phyloP scores from a whole-genome alignment of 2,888 invertebrate species.

The Ophion obscuratus region DNA sequence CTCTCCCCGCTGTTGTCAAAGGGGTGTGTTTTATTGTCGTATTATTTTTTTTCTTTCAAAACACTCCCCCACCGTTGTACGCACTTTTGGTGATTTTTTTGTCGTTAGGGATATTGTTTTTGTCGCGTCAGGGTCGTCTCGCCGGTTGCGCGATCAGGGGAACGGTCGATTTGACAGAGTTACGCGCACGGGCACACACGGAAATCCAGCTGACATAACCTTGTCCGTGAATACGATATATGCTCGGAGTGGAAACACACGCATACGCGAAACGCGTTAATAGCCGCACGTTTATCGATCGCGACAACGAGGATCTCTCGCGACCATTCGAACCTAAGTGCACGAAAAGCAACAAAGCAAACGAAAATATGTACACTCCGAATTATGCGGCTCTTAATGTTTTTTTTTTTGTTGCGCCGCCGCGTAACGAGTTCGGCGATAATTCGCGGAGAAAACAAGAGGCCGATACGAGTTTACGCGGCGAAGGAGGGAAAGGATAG shows the following conservation, averaged over 20 bases:
- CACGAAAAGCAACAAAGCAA: slow-evolving; percentile 9
- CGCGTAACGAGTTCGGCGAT: slow-evolving; percentile 13
- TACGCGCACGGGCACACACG: slow-evolving; percentile 75
- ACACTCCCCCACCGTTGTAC: background rate
- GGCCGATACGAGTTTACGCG: slow-evolving; percentile 41
- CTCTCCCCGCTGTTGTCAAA: background rate
- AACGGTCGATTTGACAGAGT: slow-evolving; percentile 80
- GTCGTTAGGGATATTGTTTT: background rate
- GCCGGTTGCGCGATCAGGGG: slow-evolving; percentile 73
- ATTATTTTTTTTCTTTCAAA: background rate
- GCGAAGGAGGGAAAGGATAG: slow-evolving; percentile 18
- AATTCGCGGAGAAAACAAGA: slow-evolving; percentile 41
- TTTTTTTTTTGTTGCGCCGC: slow-evolving; percentile 6
- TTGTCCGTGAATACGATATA: slow-evolving; percentile 64
- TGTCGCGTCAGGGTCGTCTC: background rate
- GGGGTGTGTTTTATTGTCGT: background rate
- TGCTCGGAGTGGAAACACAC: slow-evolving; percentile 40
- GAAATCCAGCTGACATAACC: slow-evolving; percentile 83
- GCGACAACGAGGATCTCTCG: slow-evolving; percentile 39
- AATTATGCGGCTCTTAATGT: background rate
- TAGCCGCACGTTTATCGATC: slow-evolving; percentile 35
- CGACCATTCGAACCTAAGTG: background rate
- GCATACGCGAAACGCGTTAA: slow-evolving; percentile 41
- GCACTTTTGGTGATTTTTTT: background rate
- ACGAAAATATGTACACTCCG: background rate